Evolutionary conservation across 1,140 invertebrate genomes (phyloP).

Genomic region (Muscidifurax raptorellus): DNA sequence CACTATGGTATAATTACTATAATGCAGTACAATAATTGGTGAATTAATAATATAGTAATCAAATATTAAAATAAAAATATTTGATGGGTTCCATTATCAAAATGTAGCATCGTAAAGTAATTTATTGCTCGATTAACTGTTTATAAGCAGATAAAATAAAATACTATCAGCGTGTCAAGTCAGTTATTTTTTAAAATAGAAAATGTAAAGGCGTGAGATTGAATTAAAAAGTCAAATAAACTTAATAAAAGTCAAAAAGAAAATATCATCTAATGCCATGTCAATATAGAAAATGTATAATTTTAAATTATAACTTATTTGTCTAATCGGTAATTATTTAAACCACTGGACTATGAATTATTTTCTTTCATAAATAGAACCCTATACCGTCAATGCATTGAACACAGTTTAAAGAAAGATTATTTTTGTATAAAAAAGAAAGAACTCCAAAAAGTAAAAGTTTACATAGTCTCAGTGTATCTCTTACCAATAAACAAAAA

Average conservation of each 20-base stretch:
- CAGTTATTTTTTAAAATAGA: not conserved
- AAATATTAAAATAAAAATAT: not conserved
- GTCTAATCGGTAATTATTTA: slow-evolving; percentile 34
- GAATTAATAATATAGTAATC: not conserved
- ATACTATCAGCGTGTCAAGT: not conserved
- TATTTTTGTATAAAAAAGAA: slow-evolving; percentile 6
- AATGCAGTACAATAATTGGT: slow-evolving; percentile 10
- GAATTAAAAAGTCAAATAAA: not conserved
- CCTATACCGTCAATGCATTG: not conserved
- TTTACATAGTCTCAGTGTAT: slow-evolving; percentile 49
- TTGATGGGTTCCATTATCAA: not conserved
- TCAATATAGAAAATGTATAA: not conserved
- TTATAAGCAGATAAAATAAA: not conserved
- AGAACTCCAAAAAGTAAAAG: slow-evolving; percentile 53
- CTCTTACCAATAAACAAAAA: slow-evolving; percentile 42
- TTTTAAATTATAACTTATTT: slow-evolving; percentile 13
- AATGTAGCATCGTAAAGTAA: not conserved
- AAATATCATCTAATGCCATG: not conserved
- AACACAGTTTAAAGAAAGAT: not conserved
- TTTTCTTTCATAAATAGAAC: not conserved
- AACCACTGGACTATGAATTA: slow-evolving; percentile 48
- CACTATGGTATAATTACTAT: not conserved
- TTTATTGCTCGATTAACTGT: slow-evolving; percentile 20
- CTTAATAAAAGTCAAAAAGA: not conserved
- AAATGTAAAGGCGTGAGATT: not conserved